Evolutionary conservation across 2,797 vertebrate species (phyloP).

Genomic region (Bovichtus variegatus): DNA sequence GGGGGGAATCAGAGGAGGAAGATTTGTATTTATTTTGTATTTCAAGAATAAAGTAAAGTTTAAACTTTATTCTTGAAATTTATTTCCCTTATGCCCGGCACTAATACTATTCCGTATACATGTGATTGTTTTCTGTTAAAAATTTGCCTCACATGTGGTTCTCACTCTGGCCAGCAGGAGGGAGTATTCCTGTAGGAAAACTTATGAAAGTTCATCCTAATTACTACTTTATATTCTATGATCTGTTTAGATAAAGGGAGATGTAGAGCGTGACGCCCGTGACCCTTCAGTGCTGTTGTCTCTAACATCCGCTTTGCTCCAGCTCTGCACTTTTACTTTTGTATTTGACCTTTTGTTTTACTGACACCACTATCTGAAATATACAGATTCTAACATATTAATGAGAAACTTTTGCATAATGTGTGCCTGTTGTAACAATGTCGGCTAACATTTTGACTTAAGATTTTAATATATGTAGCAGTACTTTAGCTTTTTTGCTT

Average conservation of each 20-base stretch:
- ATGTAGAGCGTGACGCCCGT: slow-evolving; percentile 13
- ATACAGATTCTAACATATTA: slow-evolving; percentile 52
- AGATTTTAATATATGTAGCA: slow-evolving; percentile 48
- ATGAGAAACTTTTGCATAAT: slow-evolving; percentile 43
- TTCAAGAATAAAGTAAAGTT: no score
- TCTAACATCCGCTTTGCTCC: slow-evolving; percentile 17
- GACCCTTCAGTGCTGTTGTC: slow-evolving; percentile 12
- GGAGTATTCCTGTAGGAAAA: slow-evolving; percentile 1
- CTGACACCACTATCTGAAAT: slow-evolving; percentile 31
- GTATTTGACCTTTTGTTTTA: slow-evolving; percentile 58
- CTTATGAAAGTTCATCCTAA: background rate
- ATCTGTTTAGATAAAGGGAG: background rate
- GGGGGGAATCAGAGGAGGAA: no score
- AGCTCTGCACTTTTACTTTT: slow-evolving; percentile 65
- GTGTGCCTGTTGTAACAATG: slow-evolving; percentile 42
- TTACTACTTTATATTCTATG: background rate
- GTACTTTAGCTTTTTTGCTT: slow-evolving; percentile 22
- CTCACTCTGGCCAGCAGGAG: slow-evolving; percentile 34
- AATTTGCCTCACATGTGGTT: slow-evolving; percentile 16
- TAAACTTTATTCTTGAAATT: no score
- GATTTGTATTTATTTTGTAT: no score
- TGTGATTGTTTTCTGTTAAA: slow-evolving; percentile 9
- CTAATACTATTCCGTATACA: no score
- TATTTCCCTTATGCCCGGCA: no score
- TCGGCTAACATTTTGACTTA: slow-evolving; percentile 52